Conservation (phyloP, 2,888 invertebrate genomes). For the Nasonovia ribisnigri region DNA sequence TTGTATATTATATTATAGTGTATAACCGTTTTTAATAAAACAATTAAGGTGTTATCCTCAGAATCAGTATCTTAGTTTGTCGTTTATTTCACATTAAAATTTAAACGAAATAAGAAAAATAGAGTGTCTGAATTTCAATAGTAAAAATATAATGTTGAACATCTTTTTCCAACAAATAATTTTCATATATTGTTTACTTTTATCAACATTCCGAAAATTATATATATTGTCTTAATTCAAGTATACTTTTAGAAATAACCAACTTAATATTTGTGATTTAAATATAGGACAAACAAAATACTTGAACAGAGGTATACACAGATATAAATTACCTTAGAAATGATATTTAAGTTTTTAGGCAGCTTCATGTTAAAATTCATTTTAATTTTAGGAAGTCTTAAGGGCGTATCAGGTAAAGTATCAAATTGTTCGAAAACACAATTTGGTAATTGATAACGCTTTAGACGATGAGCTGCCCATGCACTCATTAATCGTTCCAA, state of each 20-base stretch:
- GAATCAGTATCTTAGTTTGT: too few species aligned
- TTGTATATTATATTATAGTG: too few species aligned
- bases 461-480: conserved; percentile 86
- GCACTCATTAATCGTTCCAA: conserved; percentile 81
- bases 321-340: conserved; percentile 42
- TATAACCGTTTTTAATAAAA: too few species aligned
- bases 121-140: too few species aligned
- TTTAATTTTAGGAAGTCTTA: conserved; percentile 77
- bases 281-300: background rate
- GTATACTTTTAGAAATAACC: background rate
- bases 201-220: background rate
- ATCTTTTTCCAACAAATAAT: background rate
- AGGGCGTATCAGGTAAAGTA: conserved; percentile 74
- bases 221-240: background rate
- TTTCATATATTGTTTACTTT: background rate
- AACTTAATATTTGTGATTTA: background rate
- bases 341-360: conserved; percentile 61
- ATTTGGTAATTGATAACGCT: conserved; percentile 80
- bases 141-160: too few species aligned
- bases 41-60: too few species aligned
- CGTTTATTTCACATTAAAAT: too few species aligned
- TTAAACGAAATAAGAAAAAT: too few species aligned
- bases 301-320: background rate
- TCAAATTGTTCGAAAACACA: conserved; percentile 81
- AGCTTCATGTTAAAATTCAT: conserved; percentile 75